phyloP scores from a whole-genome alignment of 1,140 invertebrate species.

The Drosophila sp. region DNA sequence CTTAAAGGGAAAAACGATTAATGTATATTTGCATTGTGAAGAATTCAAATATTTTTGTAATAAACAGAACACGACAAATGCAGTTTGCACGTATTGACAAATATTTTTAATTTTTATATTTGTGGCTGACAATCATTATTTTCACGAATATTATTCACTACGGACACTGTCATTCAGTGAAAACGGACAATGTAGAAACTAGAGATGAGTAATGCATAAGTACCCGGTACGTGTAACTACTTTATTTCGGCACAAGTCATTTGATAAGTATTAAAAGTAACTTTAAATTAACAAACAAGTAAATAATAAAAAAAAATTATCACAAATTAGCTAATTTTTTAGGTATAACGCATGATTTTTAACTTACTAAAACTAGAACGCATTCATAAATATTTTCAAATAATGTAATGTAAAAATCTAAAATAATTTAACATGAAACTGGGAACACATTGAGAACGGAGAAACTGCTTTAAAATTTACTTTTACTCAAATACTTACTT shows the following conservation, averaged over 20 bases:
- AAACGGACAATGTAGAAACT: slow-evolving; percentile 40
- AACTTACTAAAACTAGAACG: too few species aligned
- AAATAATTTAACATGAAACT: too few species aligned
- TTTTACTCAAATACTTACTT: too few species aligned
- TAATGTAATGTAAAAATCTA: not conserved
- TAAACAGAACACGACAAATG: slow-evolving; percentile 18
- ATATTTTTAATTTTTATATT: slow-evolving; percentile 39
- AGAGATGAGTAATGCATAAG: slow-evolving; percentile 31
- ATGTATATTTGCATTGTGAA: slow-evolving; percentile 42
- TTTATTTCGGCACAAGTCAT: not conserved
- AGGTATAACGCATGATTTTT: too few species aligned
- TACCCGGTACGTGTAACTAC: slow-evolving; percentile 6
- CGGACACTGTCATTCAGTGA: slow-evolving; percentile 42
- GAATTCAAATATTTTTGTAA: slow-evolving; percentile 17
- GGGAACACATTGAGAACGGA: too few species aligned
- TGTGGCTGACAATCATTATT: slow-evolving; percentile 35
- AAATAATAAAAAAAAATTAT: not conserved
- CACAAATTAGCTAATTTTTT: too few species aligned
- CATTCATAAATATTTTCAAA: not conserved
- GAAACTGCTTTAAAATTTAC: too few species aligned
- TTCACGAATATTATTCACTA: slow-evolving; percentile 38
- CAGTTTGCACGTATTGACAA: slow-evolving; percentile 11
- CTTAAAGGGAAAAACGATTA: slow-evolving; percentile 32
- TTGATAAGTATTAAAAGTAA: not conserved
- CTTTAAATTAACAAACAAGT: not conserved